Evolutionary conservation across 2,797 vertebrate genomes (phyloP), one percentile per base, ranked within the genome.

Genomic region (Thalassophryne amazonica): DNA sequence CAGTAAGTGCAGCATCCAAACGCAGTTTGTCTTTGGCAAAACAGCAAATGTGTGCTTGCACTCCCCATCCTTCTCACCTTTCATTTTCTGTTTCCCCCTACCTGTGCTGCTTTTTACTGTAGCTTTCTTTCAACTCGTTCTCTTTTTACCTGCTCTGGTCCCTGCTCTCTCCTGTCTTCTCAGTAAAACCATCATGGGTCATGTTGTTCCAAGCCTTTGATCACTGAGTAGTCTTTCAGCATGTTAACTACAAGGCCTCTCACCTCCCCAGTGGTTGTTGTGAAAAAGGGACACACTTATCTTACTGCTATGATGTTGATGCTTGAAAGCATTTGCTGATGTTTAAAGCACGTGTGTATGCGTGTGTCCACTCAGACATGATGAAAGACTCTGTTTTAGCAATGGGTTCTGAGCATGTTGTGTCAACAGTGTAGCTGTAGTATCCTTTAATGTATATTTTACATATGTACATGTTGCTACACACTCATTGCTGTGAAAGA

Each of bases 201-300:
- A 81, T 78, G 77, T 82, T 86, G 75, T 77, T 67, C 69, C 55
- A 57, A 73, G 76, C 72, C 83, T 85, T 87, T 85, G 82, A 86
- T 85, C 83, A 84, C 11, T 47, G 73, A 78, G 78, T 72, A 83
- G 81, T 78, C 78, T 84, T 82, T 86, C 70, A 85, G 77, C 67
- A 65, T 81, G 78, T 81, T 83, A 82, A 81, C 84, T 84, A 81
- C 76, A 78, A 83, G 82, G 78, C 78, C 79, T 85, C 82, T 87
- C 82, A 85, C 80, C 80, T 81, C 83, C 78, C 78, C 64, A 62
- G 76, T 78, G 78, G 79, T 83, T 79, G 79, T 72, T 82, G 76
- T 70, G 70, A 80, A 83, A 85, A 69, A 76, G 58, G 80, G 64
- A 70, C 76, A 77, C 74, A 82, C 73, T 86, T 84, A 82, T 81